Evolutionary conservation across 1,140 invertebrate genomes (phyloP).

Genomic region (Whitmania pigra): DNA sequence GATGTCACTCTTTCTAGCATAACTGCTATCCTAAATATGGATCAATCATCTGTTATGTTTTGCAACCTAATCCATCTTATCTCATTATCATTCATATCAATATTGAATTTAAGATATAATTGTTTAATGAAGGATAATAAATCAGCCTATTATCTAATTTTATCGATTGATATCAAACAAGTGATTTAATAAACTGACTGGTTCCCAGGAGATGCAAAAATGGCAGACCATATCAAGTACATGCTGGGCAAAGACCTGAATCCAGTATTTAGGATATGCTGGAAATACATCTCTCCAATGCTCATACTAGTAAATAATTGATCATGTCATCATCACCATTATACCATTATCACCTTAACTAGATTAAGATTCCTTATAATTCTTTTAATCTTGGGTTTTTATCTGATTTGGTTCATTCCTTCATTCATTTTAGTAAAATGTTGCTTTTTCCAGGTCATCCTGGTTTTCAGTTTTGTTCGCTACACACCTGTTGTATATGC

Average conservation of each 20-base stretch:
- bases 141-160: not conserved
- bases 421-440: not conserved
- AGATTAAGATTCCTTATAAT: not conserved
- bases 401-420: not conserved
- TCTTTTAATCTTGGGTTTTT: not conserved
- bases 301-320: conserved; percentile 51
- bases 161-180: conserved; percentile 10
- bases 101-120: too few relatives aligned
- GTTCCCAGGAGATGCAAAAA: conserved; percentile 28
- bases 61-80: not conserved
- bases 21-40: too few relatives aligned
- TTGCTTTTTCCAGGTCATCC: conserved; percentile 23
- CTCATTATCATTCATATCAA: too few relatives aligned
- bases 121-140: not conserved
- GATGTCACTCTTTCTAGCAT: too few relatives aligned
- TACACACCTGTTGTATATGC: conserved; percentile 21
- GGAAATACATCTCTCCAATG: conserved; percentile 66
- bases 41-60: not conserved
- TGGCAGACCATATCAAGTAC: conserved; percentile 34
- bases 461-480: conserved; percentile 23
- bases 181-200: not conserved
- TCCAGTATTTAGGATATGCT: conserved; percentile 38
- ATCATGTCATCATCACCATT: not conserved
- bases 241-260: conserved; percentile 32
- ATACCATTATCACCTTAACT: not conserved